Conservation (phyloP, 1,140 invertebrate genomes). For the Zaprionus capensis region DNA sequence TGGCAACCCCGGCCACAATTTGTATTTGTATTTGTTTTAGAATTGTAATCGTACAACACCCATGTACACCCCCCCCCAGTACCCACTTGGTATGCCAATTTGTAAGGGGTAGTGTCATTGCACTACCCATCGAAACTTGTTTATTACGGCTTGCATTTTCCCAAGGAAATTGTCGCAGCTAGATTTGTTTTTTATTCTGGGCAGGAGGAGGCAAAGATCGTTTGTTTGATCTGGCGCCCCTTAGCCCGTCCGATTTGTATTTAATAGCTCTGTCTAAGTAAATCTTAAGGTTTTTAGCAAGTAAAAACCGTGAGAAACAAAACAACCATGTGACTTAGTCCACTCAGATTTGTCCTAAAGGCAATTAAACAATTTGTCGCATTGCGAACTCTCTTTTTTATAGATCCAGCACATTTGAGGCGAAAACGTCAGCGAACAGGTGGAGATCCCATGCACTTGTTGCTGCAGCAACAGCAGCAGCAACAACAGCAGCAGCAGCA, state of each 20-base stretch:
- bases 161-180: slow-evolving; percentile 1
- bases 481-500: slow-evolving; percentile 78
- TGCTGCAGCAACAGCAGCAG: slow-evolving; percentile 85
- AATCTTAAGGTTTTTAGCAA: slow-evolving; percentile 22
- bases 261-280: slow-evolving; percentile 50
- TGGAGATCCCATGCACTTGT: slow-evolving; percentile 85
- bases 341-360: slow-evolving; percentile 27
- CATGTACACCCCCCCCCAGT: slow-evolving; percentile 26
- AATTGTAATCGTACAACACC: slow-evolving; percentile 24
- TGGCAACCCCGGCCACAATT: slow-evolving; percentile 26
- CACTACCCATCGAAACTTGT: slow-evolving; percentile 27
- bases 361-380: slow-evolving; percentile 70
- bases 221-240: not conserved
- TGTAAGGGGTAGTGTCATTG: slow-evolving; percentile 47
- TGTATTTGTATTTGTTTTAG: slow-evolving; percentile 73
- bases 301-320: slow-evolving; percentile 26
- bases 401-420: slow-evolving; percentile 85
- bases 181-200: slow-evolving; percentile 11
- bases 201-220: not conserved
- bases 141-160: slow-evolving; percentile 26
- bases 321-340: not conserved
- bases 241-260: slow-evolving; percentile 39
- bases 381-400: slow-evolving; percentile 72
- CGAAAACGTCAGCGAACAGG: slow-evolving; percentile 87
- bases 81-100: slow-evolving; percentile 36